Base-by-base conservation (phyloP, 2,888 invertebrate species). In the Dermolepida albohirtum region DNA sequence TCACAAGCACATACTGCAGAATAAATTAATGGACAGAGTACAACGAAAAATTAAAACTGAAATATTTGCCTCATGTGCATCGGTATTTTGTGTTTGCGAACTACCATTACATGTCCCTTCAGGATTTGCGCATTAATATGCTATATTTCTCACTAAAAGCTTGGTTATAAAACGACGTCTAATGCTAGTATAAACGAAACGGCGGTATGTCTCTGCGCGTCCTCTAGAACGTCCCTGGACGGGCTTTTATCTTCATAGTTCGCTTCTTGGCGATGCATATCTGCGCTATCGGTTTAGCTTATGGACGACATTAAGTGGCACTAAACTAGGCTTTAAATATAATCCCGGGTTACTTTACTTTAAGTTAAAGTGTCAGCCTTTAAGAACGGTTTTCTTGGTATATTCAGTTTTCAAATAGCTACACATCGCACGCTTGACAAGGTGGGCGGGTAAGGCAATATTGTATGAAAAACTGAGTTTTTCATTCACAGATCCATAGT, bases 291-390 rank as follows among this genome's bases (percentile, higher is more conserved):
- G 76, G 75, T 76, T 76, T 74, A 75, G 76, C 76, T 77, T 77
- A 77, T 72, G 73, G 76, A 76, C 77, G 77, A 77, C 79, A 75
- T 78, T 77, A 78, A 77, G 77, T 77, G 77, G 75, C 74, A 73
- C 77, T 77, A 79, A 79, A 79, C 75, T 77, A 75, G 76, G 77
- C 75, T 78, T 77, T 76, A 76, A 77, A 77, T 78, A 77, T 79
- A 78, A 79, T 77, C 78, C 77, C 39, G 70, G 74, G 73, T 74
- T 75, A 74, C 71, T 73, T 73, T 72, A 71, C 71, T 72, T 71
- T 69, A 74, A 74, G 72, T 77, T 77, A 73, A 74, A 68, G 59
- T 41, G 59, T 29, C 59, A 51, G 52, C 43, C 50, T 59, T 67
- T 62, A 67, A 62, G 59, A 50, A 65, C 27, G 39, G 39, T 39